Evolutionary conservation across 37 sponge, comb jelly and placozoan species (phyloP).

Genomic region (Sycon ciliatum): DNA sequence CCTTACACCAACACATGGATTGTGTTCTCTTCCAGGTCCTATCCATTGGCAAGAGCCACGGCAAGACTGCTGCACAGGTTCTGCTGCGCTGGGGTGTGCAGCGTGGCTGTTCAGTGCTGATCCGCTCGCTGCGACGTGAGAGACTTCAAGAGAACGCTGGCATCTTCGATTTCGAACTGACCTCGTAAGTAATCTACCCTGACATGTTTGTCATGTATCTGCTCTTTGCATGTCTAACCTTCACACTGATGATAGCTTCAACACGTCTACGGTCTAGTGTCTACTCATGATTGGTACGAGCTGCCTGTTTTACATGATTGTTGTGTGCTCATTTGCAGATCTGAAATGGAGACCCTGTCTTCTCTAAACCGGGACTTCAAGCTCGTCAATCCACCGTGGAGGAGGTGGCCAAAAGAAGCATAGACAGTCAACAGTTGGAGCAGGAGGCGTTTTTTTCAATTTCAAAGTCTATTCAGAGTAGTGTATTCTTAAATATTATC

Average conservation of each 20-base stretch:
- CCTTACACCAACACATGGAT: no score
- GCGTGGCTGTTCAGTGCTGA: constrained; percentile 69
- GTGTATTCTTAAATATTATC: no score
- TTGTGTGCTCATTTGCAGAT: no score
- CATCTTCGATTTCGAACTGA: constrained; percentile 65
- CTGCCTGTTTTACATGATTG: no score
- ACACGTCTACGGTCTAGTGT: no score
- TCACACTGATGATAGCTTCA: no score
- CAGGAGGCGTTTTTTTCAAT: no score
- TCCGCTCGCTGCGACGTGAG: constrained; percentile 45
- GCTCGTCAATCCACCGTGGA: background rate
- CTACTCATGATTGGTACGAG: no score
- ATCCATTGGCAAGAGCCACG: background rate
- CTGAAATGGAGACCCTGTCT: background rate
- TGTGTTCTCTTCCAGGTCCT: no score
- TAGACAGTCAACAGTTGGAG: no score
- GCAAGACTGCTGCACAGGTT: constrained; percentile 18
- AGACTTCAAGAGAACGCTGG: constrained; percentile 66
- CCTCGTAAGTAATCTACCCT: background rate
- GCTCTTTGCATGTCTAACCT: no score
- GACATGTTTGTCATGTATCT: background rate
- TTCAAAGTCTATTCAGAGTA: no score
- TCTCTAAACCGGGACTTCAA: background rate
- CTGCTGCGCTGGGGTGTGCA: constrained; percentile 75
- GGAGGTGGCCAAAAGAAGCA: background rate